Evolutionary conservation across 2,113 vertebrate species (phyloP).

Genomic region (Zootoca vivipara): DNA sequence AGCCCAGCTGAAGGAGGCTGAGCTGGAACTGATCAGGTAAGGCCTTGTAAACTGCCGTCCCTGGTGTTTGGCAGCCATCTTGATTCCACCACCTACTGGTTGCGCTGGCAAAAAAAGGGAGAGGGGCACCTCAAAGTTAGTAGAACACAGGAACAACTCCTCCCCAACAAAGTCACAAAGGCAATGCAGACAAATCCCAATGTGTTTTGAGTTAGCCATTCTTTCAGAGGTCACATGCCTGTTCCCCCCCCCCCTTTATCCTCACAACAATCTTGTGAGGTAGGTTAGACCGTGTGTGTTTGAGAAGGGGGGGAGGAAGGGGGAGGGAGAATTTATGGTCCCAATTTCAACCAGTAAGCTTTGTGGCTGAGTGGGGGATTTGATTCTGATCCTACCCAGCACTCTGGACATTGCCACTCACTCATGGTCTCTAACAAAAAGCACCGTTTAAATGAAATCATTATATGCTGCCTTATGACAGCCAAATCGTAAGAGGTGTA

Average conservation of each 20-base stretch:
- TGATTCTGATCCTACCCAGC: neutral
- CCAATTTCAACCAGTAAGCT: neutral
- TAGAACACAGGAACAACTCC: neutral
- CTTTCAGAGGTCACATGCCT: neutral
- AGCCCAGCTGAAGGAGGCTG: constrained; percentile 31
- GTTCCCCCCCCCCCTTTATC: neutral
- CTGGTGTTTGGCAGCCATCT: no score
- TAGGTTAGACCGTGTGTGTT: neutral
- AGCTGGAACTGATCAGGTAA: constrained; percentile 43
- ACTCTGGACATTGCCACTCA: neutral
- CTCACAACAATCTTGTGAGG: neutral
- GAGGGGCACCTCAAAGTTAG: neutral
- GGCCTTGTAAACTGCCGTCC: neutral
- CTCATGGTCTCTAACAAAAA: neutral
- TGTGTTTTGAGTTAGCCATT: neutral
- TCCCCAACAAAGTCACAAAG: neutral
- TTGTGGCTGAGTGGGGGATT: neutral
- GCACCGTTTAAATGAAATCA: neutral
- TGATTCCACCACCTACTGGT: neutral
- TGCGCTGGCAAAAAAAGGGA: neutral
- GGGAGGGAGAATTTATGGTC: no score
- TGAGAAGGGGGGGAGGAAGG: no score
- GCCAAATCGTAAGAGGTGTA: no score
- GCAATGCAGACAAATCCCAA: neutral
- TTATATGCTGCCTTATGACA: no score